Evolutionary conservation across 2,888 invertebrate species (phyloP), one percentile per base, ranked within the genome.

Genomic region (Hydroisotoma schaefferi): DNA sequence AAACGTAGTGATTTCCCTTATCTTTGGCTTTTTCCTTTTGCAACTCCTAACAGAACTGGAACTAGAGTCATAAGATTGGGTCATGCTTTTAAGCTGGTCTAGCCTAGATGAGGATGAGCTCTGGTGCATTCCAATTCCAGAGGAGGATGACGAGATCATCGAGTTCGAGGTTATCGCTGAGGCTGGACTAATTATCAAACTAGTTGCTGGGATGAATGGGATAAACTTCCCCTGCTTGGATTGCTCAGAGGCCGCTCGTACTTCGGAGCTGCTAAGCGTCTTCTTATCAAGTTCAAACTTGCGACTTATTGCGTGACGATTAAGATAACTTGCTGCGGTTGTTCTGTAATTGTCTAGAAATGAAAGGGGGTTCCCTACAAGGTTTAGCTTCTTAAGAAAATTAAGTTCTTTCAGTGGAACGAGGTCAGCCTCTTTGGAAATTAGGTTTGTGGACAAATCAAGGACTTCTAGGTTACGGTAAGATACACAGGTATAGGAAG

Each of bases 21-120:
- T 70, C 51, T 71, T 72, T 29, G 72, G 64, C 47, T 71, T 72
- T 47, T 72, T 72, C 23, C 68, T 49, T 43, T 70, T 63, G 1
- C 68, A 69, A 55, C 72, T 72, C 23, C 68, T 51, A n/a, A 71
- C 57, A 25, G 65, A 66, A n/a, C 67, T 67, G 1, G 68, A 68
- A 40, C 49, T 68, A 1, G 72, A 72, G n/a, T 72, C 72, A 33
- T 61, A 71, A 8, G 70, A 71, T 48, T 69, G 68, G n/a, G 72
- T 72, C 43, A 72, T 59, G 47, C 68, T 69, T 44, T 67, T 70
- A 15, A 69, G n/a, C 38, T 64, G 60, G 10, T 53, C 53, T 1
- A 69, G 37, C 1, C 63, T 49, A 12, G 43, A 27, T 5, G 40
- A 40, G 5, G 40, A 40, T 18, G 48, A 15, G 3, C 22, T 20